phyloP scores from a whole-genome alignment of 2,113 vertebrate species.

The Ariopsis seemanni region DNA sequence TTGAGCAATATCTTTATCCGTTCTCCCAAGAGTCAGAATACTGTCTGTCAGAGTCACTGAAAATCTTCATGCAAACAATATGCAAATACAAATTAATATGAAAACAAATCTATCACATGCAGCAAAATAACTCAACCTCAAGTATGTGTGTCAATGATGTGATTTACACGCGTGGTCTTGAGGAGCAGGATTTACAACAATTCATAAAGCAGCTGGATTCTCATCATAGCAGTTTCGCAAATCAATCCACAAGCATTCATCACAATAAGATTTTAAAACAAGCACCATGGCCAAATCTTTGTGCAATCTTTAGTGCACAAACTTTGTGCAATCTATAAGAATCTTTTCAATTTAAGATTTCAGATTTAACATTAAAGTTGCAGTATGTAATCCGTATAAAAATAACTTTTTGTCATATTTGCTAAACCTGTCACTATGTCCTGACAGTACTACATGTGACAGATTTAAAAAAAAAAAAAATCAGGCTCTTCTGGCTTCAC shows the following conservation, averaged over 20 bases:
- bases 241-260: conserved; percentile 29
- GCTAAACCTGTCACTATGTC: no score
- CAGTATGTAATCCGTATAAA: no score
- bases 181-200: not conserved
- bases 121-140: not conserved
- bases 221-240: not conserved
- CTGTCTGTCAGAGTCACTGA: conserved; percentile 39
- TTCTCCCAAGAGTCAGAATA: conserved; percentile 11
- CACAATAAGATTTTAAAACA: not conserved
- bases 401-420: no score
- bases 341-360: not conserved
- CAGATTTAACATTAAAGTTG: not conserved
- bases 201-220: conserved; percentile 25
- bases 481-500: no score
- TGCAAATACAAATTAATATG: not conserved
- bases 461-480: no score
- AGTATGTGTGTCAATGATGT: not conserved
- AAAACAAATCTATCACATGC: not conserved
- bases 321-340: not conserved
- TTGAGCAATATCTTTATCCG: conserved; percentile 42
- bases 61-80: conserved; percentile 10
- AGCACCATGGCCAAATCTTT: not conserved
- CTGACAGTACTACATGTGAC: no score
- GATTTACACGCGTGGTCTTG: conserved; percentile 45
- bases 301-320: not conserved